Percentiles rank a stretch among this genome's conserved stretches.
phyloP scores from a whole-genome alignment of 2,797 vertebrate genomes.

The Sebastes itinus region DNA sequence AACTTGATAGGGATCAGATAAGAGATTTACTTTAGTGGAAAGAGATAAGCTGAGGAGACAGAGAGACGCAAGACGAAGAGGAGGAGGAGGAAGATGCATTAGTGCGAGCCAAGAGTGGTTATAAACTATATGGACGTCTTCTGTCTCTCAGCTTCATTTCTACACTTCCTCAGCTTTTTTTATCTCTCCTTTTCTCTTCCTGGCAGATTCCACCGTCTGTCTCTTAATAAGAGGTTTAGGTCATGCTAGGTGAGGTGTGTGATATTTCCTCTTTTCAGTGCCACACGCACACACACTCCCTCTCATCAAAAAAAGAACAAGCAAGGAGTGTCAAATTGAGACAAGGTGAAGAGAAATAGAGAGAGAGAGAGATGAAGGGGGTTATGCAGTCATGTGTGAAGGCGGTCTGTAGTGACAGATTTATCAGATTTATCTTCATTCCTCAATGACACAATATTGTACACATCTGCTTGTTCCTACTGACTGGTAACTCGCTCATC shows the following conservation, averaged over 20 bases:
- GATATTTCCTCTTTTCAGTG: slow-evolving; percentile 32
- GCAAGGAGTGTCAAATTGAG: slow-evolving; percentile 21
- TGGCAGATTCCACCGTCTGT: slow-evolving; percentile 24
- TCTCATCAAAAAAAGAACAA: slow-evolving; percentile 3
- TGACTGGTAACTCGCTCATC: slow-evolving; percentile 35
- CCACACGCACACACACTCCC: not conserved
- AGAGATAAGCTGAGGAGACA: slow-evolving; percentile 26
- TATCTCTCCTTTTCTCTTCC: not conserved
- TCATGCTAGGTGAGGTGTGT: slow-evolving; percentile 59
- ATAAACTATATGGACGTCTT: slow-evolving; percentile 15
- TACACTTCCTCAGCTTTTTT: slow-evolving; percentile 2
- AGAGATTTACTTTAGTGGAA: slow-evolving; percentile 1
- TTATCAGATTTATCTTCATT: slow-evolving; percentile 32
- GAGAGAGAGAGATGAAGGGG: not conserved
- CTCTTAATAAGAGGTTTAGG: slow-evolving; percentile 46
- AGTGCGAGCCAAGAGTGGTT: not conserved
- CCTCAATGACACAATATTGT: slow-evolving; percentile 10
- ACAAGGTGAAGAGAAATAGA: not conserved
- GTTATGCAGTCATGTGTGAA: not conserved
- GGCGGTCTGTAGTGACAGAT: slow-evolving; percentile 35
- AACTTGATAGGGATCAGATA: slow-evolving; percentile 37
- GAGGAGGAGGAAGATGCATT: not conserved
- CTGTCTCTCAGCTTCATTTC: slow-evolving; percentile 3
- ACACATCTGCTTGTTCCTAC: slow-evolving; percentile 50
- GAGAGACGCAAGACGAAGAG: not conserved